phyloP scores from a whole-genome alignment of 2,113 vertebrate genomes.

The Empidonax traillii region DNA sequence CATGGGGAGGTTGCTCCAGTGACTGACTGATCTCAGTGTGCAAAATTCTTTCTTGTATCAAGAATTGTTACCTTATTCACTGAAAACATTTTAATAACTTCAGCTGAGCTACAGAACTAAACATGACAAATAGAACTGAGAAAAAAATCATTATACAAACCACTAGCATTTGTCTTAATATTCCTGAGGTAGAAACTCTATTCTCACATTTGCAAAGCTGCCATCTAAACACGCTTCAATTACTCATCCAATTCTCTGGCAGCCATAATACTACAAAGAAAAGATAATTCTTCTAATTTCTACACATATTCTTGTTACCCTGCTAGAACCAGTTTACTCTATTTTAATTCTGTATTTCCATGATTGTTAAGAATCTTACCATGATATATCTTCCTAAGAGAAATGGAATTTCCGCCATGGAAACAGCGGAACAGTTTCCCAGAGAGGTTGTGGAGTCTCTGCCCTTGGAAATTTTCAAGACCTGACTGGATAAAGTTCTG shows the following conservation, averaged over 20 bases:
- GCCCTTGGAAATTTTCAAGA: not conserved
- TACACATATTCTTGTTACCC: not conserved
- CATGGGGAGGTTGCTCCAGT: not conserved
- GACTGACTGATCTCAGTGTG: not conserved
- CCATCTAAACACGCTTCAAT: not conserved
- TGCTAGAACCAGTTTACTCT: not conserved
- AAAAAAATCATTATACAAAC: not conserved
- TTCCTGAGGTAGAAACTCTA: not conserved
- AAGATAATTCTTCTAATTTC: not conserved
- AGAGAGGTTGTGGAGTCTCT: not conserved
- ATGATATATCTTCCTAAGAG: not conserved
- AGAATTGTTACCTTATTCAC: not conserved
- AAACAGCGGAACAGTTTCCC: not conserved
- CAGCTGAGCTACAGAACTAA: not conserved
- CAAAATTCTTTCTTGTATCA: not conserved
- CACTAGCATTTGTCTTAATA: not conserved
- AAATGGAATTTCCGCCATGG: not conserved
- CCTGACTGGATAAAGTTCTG: not conserved
- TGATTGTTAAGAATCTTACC: not conserved
- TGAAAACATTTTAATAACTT: not conserved
- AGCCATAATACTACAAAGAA: not conserved
- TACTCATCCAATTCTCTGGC: not conserved
- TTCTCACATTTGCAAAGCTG: not conserved
- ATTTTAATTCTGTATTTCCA: not conserved
- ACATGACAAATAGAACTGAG: not conserved